These are phyloP conservation scores for Calephelis nemesis DNA, from an alignment of 1,140 invertebrate species.

Conservation along the genomic window DNA sequence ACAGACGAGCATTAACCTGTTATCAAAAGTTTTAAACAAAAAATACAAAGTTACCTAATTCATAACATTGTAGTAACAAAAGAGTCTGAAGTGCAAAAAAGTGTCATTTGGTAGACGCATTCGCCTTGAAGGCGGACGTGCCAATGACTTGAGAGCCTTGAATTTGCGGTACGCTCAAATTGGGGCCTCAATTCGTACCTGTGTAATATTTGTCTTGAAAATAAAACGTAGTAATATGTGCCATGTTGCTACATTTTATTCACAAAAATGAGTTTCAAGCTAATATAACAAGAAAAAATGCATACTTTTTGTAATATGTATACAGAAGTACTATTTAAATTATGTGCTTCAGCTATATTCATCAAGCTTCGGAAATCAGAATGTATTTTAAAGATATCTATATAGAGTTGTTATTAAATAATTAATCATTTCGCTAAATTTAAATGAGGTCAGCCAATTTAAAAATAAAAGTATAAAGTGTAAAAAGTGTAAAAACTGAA, in stretches of 20 bases:
- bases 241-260: background rate
- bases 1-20: constrained; percentile 1
- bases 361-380: too few species aligned
- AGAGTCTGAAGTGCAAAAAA: constrained; percentile 25
- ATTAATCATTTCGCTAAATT: too few species aligned
- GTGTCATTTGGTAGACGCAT: constrained; percentile 42
- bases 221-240: background rate
- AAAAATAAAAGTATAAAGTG: too few species aligned
- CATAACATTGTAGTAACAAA: constrained; percentile 29
- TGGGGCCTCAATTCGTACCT: constrained; percentile 32
- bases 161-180: constrained; percentile 39
- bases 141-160: constrained; percentile 66
- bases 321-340: too few species aligned
- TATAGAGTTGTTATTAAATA: too few species aligned
- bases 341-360: too few species aligned
- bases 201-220: background rate
- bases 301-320: too few species aligned
- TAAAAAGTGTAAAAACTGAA: too few species aligned
- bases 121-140: constrained; percentile 47
- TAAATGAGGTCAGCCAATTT: too few species aligned
- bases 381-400: too few species aligned
- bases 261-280: background rate
- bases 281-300: background rate
- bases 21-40: constrained; percentile 28
- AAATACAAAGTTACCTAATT: constrained; percentile 24